A percentile compares a stretch with the other conserved stretches of the same genome.
Evolutionary conservation across 1,140 invertebrate species (phyloP).

Genomic region (Radopholus similis): DNA sequence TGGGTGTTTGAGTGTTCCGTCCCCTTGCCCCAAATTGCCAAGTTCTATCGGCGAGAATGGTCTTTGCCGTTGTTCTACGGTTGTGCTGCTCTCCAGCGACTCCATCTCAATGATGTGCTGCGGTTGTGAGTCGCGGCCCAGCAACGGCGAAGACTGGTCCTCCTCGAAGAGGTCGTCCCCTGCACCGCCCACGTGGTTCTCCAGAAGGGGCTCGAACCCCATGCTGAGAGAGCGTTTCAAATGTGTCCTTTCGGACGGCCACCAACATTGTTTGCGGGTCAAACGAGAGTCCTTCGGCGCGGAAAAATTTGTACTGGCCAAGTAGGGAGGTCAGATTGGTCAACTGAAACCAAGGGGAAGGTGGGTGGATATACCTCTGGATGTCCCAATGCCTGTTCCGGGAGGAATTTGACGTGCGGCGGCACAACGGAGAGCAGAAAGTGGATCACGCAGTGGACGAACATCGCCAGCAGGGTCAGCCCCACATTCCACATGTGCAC

Average conservation of each 20-base stretch:
- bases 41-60: background rate
- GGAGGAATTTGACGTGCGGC: constrained; percentile 25
- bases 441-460: background rate
- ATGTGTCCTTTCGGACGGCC: background rate
- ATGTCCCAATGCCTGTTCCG: background rate
- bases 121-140: background rate
- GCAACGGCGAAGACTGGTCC: constrained; percentile 2
- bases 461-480: constrained; percentile 2
- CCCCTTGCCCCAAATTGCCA: background rate
- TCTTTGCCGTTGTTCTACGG: background rate
- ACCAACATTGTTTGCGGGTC: constrained; percentile 40
- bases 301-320: constrained; percentile 18
- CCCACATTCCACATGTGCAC: background rate
- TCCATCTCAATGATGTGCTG: constrained; percentile 21
- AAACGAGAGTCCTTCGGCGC: constrained; percentile 35
- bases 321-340: constrained; percentile 18
- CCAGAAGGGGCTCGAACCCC: background rate
- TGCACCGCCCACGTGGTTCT: background rate
- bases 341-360: constrained; percentile 24
- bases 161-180: background rate
- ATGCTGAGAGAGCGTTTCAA: background rate
- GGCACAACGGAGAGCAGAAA: constrained; percentile 17
- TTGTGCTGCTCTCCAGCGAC: background rate
- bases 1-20: background rate
- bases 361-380: background rate